These are phyloP conservation scores for Dryadula phaetusa DNA, from an alignment of 2,888 invertebrate genomes.

Conservation along the genomic window DNA sequence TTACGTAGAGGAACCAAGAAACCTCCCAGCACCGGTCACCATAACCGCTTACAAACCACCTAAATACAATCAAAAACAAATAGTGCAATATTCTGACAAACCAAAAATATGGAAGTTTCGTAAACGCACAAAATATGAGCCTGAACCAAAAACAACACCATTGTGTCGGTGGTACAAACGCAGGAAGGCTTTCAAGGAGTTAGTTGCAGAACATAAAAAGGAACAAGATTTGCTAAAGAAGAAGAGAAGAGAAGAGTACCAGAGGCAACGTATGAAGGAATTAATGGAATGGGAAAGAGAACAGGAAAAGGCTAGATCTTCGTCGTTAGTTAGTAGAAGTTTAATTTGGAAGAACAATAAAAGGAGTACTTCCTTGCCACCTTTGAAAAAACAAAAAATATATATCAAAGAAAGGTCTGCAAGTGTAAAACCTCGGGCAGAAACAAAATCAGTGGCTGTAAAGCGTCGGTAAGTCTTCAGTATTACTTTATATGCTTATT, in stretches of 20 bases:
- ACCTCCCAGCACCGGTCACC: conserved; percentile 51
- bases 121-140: conserved; percentile 29
- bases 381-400: conserved; percentile 32
- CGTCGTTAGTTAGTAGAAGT: conserved; percentile 32
- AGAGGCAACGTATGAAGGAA: conserved; percentile 41
- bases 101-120: conserved; percentile 24
- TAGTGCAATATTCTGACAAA: conserved; percentile 41
- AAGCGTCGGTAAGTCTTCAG: conserved; percentile 49
- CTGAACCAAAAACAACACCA: conserved; percentile 25
- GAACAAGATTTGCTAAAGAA: conserved; percentile 40
- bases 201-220: conserved; percentile 39
- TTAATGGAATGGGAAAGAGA: conserved; percentile 39
- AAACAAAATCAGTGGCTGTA: conserved; percentile 48
- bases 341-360: conserved; percentile 32
- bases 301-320: conserved; percentile 22
- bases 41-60: conserved; percentile 49
- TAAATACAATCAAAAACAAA: conserved; percentile 41
- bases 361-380: conserved; percentile 19
- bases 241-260: conserved; percentile 39
- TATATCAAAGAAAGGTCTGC: conserved; percentile 43
- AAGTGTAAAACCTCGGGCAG: conserved; percentile 45
- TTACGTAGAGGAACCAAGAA: conserved; percentile 50
- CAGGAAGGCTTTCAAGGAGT: conserved; percentile 47
- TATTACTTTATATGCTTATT: too few relatives aligned
- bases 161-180: conserved; percentile 52